phyloP scores from a whole-genome alignment of 2,797 vertebrate species.

The Rhinella marina region DNA sequence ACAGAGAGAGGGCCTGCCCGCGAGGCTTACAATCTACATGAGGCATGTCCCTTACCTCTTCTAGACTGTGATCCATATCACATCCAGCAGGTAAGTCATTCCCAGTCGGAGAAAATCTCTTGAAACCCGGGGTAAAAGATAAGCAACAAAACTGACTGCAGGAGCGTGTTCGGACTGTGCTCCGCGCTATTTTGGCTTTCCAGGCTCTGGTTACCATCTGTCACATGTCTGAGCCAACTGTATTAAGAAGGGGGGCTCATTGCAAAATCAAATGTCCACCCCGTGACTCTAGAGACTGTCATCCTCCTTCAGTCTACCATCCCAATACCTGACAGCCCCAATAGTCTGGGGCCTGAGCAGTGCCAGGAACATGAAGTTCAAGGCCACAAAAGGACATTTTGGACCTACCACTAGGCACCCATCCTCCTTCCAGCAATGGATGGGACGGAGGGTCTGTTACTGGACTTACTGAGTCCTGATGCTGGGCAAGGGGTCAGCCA shows the following conservation, averaged over 20 bases:
- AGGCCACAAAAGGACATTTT: neutral
- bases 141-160: too few species aligned
- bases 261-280: neutral
- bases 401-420: neutral
- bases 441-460: too few species aligned
- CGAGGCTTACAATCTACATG: too few species aligned
- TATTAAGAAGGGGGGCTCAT: neutral
- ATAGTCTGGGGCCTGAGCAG: neutral
- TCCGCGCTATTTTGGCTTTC: neutral
- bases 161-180: neutral
- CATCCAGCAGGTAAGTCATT: neutral
- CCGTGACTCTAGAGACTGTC: too few species aligned
- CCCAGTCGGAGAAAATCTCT: neutral
- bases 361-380: neutral
- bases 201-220: neutral
- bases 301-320: neutral
- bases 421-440: neutral
- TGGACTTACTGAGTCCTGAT: too few species aligned
- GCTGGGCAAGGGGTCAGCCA: too few species aligned
- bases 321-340: neutral
- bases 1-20: too few species aligned
- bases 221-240: neutral
- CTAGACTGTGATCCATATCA: neutral
- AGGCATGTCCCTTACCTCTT: neutral
- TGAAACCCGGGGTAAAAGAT: neutral